Evolutionary conservation across 2,113 vertebrate genomes (phyloP).

Genomic region (Halichoeres trimaculatus): DNA sequence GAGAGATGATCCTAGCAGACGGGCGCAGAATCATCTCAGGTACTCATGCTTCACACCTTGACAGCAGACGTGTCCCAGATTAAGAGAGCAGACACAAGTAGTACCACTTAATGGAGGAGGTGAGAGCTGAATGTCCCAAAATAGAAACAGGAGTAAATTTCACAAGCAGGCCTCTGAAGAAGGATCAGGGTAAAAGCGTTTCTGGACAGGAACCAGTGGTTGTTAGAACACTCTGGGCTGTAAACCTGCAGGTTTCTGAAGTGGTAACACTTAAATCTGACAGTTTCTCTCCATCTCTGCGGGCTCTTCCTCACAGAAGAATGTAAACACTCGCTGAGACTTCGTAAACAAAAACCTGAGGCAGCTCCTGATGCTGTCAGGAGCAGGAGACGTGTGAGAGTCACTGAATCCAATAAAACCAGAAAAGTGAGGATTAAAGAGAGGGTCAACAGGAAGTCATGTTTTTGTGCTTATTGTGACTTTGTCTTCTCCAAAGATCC

Average conservation of each 20-base stretch:
- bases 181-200: slow-evolving; percentile 55
- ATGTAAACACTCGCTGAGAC: slow-evolving; percentile 44
- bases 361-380: not conserved
- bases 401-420: not conserved
- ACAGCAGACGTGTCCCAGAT: slow-evolving; percentile 44
- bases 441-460: not conserved
- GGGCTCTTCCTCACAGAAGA: slow-evolving; percentile 28
- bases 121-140: slow-evolving; percentile 31
- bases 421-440: not conserved
- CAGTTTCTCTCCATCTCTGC: not conserved
- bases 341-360: slow-evolving; percentile 41
- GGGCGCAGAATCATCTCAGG: slow-evolving; percentile 93
- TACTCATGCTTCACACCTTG: slow-evolving; percentile 49
- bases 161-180: slow-evolving; percentile 11
- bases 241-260: slow-evolving; percentile 34
- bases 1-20: slow-evolving; percentile 97
- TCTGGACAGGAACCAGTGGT: slow-evolving; percentile 48
- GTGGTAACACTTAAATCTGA: not conserved
- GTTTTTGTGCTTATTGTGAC: not conserved
- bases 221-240: not conserved
- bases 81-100: not conserved
- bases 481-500: slow-evolving; percentile 81
- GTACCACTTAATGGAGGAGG: slow-evolving; percentile 2
- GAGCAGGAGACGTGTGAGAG: not conserved
- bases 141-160: slow-evolving; percentile 22